These are phyloP conservation scores for Stichodactyla mertensii DNA, from an alignment of 64 coral and sea anemone species.

Conservation along the genomic window DNA sequence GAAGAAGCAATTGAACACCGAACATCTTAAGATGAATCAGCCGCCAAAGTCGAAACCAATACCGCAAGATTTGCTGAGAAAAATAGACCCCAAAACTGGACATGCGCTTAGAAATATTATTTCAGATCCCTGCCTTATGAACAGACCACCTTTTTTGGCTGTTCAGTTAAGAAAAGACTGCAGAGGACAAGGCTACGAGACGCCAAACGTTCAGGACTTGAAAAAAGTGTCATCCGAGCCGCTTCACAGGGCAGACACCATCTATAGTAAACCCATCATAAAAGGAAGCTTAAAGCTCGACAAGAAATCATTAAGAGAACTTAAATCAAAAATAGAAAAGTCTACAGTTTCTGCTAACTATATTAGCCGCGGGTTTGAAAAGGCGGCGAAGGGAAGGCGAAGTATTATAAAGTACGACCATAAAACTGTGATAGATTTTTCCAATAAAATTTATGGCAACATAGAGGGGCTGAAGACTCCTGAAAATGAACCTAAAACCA, in stretches of 20 bases:
- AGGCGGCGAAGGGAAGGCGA: background rate
- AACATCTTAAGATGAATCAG: background rate
- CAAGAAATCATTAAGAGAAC: background rate
- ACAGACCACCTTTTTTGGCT: background rate
- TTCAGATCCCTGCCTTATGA: background rate
- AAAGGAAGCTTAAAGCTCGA: background rate
- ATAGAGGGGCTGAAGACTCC: background rate
- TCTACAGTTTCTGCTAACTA: background rate
- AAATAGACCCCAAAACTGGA: background rate
- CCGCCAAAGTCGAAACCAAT: background rate
- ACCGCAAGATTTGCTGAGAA: background rate
- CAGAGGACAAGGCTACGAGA: background rate
- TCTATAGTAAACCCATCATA: background rate
- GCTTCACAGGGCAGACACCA: background rate
- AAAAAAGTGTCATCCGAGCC: background rate
- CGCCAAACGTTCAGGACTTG: background rate
- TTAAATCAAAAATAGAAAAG: background rate
- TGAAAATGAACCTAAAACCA: background rate
- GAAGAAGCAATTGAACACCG: background rate
- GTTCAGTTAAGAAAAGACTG: background rate
- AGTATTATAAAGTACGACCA: background rate
- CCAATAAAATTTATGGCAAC: background rate
- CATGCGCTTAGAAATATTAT: conserved; percentile 2
- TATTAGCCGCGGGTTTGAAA: too few relatives aligned
- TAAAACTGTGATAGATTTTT: background rate